Evolutionary conservation across 2,888 invertebrate species (phyloP).

Genomic region (Mesorhabditis spiculigera): DNA sequence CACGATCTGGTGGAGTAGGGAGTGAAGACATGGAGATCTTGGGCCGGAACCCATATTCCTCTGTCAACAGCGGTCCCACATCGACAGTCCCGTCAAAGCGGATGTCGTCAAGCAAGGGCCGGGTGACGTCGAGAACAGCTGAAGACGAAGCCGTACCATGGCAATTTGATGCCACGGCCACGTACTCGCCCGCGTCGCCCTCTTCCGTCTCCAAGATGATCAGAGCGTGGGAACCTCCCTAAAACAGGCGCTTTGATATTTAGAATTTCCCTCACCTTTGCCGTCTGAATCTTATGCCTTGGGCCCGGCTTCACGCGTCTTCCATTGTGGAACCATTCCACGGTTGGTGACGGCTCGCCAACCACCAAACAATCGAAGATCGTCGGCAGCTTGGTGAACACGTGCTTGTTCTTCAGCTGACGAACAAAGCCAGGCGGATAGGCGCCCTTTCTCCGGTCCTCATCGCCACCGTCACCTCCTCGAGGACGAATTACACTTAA

Average conservation of each 20-base stretch:
- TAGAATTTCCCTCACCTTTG: neutral
- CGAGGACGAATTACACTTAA: conserved; percentile 52
- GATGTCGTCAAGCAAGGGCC: conserved; percentile 54
- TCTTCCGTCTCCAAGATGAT: conserved; percentile 51
- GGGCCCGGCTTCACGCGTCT: conserved; percentile 61
- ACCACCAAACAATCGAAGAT: conserved; percentile 59
- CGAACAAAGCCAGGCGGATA: conserved; percentile 57
- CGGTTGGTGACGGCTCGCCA: conserved; percentile 53
- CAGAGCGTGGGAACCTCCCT: conserved; percentile 56
- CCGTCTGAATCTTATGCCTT: conserved; percentile 59
- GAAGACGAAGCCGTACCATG: conserved; percentile 53
- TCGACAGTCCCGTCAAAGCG: conserved; percentile 55
- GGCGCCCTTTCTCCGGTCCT: conserved; percentile 9
- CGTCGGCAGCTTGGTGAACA: conserved; percentile 57
- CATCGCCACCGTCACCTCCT: conserved; percentile 25
- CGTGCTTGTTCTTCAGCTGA: conserved; percentile 58
- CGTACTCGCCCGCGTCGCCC: conserved; percentile 58
- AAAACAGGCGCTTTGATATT: neutral
- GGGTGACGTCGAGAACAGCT: conserved; percentile 56
- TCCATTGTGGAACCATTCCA: conserved; percentile 60
- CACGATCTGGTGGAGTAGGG: conserved; percentile 82
- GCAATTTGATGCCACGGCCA: conserved; percentile 53
- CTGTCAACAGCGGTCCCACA: conserved; percentile 55
- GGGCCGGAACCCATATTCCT: conserved; percentile 58
- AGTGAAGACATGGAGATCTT: conserved; percentile 58